These are phyloP conservation scores for Acronicta leporina DNA, from an alignment of 2,888 invertebrate species.

Conservation along the genomic window DNA sequence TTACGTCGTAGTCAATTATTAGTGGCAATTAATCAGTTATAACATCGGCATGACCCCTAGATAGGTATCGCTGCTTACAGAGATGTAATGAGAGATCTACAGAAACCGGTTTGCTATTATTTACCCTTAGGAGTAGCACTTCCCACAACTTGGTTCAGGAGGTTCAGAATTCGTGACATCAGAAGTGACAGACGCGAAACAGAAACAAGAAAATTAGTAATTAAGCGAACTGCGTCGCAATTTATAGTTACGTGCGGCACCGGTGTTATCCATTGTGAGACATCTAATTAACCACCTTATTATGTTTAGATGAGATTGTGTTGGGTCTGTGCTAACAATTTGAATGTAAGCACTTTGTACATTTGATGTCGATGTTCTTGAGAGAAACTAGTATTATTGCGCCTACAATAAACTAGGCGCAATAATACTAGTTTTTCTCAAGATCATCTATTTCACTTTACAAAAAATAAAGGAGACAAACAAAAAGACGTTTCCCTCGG, in stretches of 20 bases:
- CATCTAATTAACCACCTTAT: slow-evolving; percentile 48
- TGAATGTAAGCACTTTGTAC: slow-evolving; percentile 8
- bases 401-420: too few relatives aligned
- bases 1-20: neutral
- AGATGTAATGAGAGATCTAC: too few relatives aligned
- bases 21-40: neutral
- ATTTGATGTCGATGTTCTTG: neutral
- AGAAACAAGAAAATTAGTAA: slow-evolving; percentile 68
- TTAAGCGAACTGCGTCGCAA: slow-evolving; percentile 57
- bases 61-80: too few relatives aligned
- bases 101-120: neutral
- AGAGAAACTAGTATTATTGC: too few relatives aligned
- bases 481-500: slow-evolving; percentile 79
- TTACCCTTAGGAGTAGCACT: neutral
- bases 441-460: slow-evolving; percentile 68
- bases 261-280: slow-evolving; percentile 37
- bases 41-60: too few relatives aligned
- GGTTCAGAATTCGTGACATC: slow-evolving; percentile 38
- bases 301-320: slow-evolving; percentile 15
- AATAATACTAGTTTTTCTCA: slow-evolving; percentile 39
- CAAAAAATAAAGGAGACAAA: slow-evolving; percentile 76
- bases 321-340: slow-evolving; percentile 12
- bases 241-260: slow-evolving; percentile 37
- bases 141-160: slow-evolving; percentile 27
- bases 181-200: slow-evolving; percentile 50